Percentiles rank a stretch among this genome's conserved stretches.
Evolutionary conservation across 2,113 vertebrate genomes (phyloP).

Genomic region (Leuciscus idus): DNA sequence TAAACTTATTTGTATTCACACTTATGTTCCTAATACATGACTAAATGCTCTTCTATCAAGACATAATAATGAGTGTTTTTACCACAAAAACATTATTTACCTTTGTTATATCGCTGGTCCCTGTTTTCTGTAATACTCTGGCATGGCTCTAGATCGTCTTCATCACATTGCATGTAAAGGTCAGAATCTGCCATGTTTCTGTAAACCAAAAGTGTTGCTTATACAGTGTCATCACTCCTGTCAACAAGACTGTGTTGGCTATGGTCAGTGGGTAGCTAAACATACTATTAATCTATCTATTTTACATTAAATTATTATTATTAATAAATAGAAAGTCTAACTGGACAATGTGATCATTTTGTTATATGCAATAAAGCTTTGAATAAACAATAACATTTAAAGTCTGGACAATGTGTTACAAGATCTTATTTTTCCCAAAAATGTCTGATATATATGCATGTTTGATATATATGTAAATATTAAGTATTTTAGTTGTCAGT

Average conservation of each 20-base stretch:
- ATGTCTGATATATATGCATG: too few relatives aligned
- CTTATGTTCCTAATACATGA: background rate
- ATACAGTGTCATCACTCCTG: background rate
- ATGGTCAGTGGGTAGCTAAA: background rate
- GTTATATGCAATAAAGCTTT: background rate
- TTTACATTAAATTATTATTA: background rate
- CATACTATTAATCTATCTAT: background rate
- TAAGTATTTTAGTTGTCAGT: background rate
- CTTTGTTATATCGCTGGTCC: constrained; percentile 75
- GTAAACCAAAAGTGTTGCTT: background rate
- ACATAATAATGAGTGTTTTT: background rate
- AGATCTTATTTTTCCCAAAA: too few relatives aligned
- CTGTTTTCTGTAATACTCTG: constrained; percentile 83
- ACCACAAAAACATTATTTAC: background rate
- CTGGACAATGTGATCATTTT: background rate
- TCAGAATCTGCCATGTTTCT: constrained; percentile 82
- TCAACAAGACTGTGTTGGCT: background rate
- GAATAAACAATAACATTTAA: background rate
- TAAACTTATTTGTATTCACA: background rate
- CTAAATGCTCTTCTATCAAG: background rate
- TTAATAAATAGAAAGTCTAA: too few relatives aligned
- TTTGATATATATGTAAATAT: too few relatives aligned
- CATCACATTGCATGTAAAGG: constrained; percentile 89
- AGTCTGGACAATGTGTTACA: too few relatives aligned
- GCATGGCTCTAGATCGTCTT: constrained; percentile 87